Evolutionary conservation across 23 tunicate species (phyloP).

Genomic region (Trididemnum nubilum): DNA sequence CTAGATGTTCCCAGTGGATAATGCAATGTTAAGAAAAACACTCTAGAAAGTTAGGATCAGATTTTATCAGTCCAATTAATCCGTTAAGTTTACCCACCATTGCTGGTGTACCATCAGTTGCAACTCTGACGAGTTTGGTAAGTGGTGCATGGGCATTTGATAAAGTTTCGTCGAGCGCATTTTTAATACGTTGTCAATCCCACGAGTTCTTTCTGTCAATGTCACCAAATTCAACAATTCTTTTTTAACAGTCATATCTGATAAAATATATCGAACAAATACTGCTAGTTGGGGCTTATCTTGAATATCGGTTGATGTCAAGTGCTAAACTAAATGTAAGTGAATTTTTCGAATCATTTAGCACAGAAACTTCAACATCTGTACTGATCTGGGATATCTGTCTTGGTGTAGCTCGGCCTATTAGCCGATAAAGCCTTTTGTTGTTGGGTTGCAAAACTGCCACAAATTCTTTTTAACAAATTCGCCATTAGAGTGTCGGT

Average conservation of each 20-base stretch:
- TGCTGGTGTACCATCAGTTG: conserved; percentile 26
- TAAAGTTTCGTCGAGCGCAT: conserved; percentile 36
- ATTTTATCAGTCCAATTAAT: conserved; percentile 41
- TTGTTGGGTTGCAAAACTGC: conserved; percentile 26
- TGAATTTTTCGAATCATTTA: conserved; percentile 24
- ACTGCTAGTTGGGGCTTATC: conserved; percentile 6
- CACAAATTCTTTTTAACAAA: conserved; percentile 24
- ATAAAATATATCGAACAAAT: conserved; percentile 17
- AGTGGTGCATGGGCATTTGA: conserved; percentile 30
- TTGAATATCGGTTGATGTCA: conserved; percentile 44
- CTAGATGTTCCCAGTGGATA: conserved; percentile 41
- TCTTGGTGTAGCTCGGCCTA: conserved; percentile 13
- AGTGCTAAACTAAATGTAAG: conserved; percentile 40
- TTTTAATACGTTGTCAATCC: conserved; percentile 31
- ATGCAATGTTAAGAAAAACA: conserved; percentile 34
- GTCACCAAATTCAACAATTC: conserved; percentile 23
- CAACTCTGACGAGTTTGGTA: conserved; percentile 20
- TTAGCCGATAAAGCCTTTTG: conserved; percentile 33
- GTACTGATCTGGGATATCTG: conserved; percentile 23
- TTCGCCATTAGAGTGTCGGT: conserved; percentile 14
- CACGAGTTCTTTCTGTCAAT: conserved; percentile 39
- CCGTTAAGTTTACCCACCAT: conserved; percentile 36
- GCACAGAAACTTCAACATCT: conserved; percentile 28
- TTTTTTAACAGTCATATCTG: conserved; percentile 34
- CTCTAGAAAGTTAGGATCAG: conserved; percentile 45